Base-by-base conservation (phyloP, 1,140 invertebrate genomes). In the Euura saliciscinereae region DNA sequence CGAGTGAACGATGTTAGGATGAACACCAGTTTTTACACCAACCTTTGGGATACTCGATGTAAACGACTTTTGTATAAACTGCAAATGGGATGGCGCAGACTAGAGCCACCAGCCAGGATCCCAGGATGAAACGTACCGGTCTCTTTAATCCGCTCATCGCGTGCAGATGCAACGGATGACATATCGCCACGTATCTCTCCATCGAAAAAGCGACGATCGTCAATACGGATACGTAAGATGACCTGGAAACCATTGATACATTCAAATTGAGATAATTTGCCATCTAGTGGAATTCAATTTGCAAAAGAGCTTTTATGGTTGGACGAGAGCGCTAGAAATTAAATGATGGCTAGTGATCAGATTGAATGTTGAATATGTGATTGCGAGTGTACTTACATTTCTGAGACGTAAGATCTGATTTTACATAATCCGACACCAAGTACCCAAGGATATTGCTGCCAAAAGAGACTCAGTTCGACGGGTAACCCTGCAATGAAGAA, bases 361-460 rank as follows among this genome's bases (percentile, higher is more conserved):
- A 59, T n/a, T 59, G 3, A 6, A 59, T n/a, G 8, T n/a, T 59
- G 51, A 59, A 59, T 59, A 8, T 59, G 13, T n/a, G 8, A 59
- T 59, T 51, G 13, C 6, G 10, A 28, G 51, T 59, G 51, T 73
- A 92, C 93, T 93, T 85, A 94, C 93, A 92, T 93, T 90, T 97
- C 96, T 3, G 94, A 94, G 43, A 97, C 90, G 68, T 97, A 92
- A 1, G 95, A 93, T 66, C 96, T 90, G 66, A 96, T 87, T 85
- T 96, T 95, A 87, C 97, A 98, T 77, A 97, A 92, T 2, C 89
- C 88, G 65, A 93, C 89, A 0, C 96, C 96, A 67, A 97, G 90
- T 51, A 90, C 87, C 94, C 95, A 98, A 0, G 97, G 97, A 88
- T 98, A 98, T 82, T 97, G 95, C 83, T 97, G 94, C 96, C 96